phyloP scores from a whole-genome alignment of 2,113 vertebrate species.

The Gallinago undulata region DNA sequence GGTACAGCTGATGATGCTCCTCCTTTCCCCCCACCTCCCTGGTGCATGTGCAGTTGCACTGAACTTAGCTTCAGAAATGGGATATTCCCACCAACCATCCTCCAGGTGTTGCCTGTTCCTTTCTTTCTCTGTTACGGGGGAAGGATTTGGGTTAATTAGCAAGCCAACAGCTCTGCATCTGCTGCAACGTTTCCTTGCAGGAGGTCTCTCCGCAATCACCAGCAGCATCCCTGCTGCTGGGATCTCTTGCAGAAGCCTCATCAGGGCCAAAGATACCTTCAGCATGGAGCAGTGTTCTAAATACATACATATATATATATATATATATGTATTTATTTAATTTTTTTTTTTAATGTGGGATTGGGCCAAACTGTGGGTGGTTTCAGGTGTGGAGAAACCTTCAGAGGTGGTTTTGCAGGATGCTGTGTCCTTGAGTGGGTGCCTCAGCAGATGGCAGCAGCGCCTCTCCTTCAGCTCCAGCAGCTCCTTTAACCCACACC shows the following conservation, averaged over 20 bases:
- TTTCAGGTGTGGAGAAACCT: background rate
- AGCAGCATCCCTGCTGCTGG: fast-evolving
- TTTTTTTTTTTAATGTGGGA: background rate
- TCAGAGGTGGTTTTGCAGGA: background rate
- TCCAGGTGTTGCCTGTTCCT: fast-evolving
- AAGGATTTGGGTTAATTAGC: background rate
- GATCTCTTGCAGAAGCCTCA: background rate
- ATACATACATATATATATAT: background rate
- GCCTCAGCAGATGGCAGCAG: conserved; percentile 19
- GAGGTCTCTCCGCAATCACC: too few species aligned
- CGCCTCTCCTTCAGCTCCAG: background rate
- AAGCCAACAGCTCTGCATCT: background rate
- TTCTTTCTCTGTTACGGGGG: background rate
- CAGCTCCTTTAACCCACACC: background rate
- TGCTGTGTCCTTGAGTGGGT: background rate
- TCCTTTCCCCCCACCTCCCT: background rate
- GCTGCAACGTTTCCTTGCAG: fast-evolving
- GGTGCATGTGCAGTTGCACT: too few species aligned
- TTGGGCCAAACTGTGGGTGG: too few species aligned
- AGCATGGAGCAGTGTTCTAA: background rate
- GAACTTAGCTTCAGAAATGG: background rate
- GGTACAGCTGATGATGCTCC: background rate
- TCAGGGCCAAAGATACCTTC: fast-evolving
- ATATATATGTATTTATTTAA: too few species aligned
- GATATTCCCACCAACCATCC: background rate